Base-by-base conservation (phyloP, 2,888 invertebrate genomes). In the Drosophila meridionalis region DNA sequence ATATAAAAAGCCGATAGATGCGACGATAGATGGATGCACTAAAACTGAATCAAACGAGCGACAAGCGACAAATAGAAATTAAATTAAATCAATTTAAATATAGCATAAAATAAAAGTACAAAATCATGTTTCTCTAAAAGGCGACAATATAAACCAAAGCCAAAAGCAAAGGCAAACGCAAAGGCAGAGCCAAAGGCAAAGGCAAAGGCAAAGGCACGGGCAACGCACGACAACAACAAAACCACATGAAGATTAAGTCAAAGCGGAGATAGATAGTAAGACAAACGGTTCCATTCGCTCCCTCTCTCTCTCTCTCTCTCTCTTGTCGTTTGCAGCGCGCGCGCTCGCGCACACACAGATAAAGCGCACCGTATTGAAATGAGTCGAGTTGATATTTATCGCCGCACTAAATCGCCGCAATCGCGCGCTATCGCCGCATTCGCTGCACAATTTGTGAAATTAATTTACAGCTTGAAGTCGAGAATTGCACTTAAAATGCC, bases 401-500 rank as follows among this genome's bases (percentile, higher is more conserved):
- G 80, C 65, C 55, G 55, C 61, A 56, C 73, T 84, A 84, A 89
- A 87, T 82, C 80, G 81, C 52, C 45, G 42, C 73, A 55, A 77
- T 72, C 61, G 76, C 30, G 43, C 45, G 42, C 69, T 48, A 77
- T 73, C 61, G 76, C 40, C 58, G 42, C 67, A 47, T 64, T 78
- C 73, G 78, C 68, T 65, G 78, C 62, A 82, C 83, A 87, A 89
- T 91, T 90, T 89, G 89, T 91, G 91, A 80, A 89, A 89, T 90
- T 83, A 90, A 91, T 91, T 88, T 85, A 83, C 87, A 71, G 30
- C 76, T 48, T 42, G 55, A 26, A 45, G 43, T 61, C 64, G 78
- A 36, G 79, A 83, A 82, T 68, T 83, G 80, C 87, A 85, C 87
- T 87, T 87, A 85, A 87, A 82, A 87, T 73, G 75, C 62, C 77